Conservation (phyloP, 2,797 vertebrate genomes). For the Pantherophis alleghaniensis region DNA sequence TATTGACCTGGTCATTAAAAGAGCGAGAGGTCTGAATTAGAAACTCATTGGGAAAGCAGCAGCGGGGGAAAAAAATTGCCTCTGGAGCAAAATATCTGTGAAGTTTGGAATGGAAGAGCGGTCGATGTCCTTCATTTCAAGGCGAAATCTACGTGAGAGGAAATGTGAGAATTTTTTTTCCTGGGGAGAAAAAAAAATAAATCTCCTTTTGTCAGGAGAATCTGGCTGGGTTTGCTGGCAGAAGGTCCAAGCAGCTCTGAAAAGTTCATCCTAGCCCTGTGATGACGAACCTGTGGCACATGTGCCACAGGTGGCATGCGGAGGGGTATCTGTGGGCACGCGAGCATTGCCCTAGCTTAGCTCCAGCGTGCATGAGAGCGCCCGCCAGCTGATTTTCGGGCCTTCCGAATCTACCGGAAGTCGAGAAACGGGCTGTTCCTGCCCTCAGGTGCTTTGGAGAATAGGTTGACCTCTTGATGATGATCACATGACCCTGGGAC, state of each 20-base stretch:
- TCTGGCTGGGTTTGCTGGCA: neutral
- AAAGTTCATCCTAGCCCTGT: neutral
- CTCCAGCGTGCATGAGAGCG: too few relatives aligned
- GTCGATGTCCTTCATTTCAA: neutral
- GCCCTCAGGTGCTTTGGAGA: too few relatives aligned
- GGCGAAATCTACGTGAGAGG: neutral
- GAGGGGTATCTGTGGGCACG: too few relatives aligned
- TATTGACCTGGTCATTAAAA: neutral
- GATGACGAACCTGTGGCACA: rapidly evolving
- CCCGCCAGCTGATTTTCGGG: too few relatives aligned
- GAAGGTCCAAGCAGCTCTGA: neutral
- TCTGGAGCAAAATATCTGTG: neutral
- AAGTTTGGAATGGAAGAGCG: neutral
- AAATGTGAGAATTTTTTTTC: neutral
- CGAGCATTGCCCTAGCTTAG: too few relatives aligned
- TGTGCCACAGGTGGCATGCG: too few relatives aligned
- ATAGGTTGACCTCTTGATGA: too few relatives aligned
- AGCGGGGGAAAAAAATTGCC: rapidly evolving
- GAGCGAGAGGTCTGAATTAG: neutral
- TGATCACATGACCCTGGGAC: too few relatives aligned
- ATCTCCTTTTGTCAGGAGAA: neutral
- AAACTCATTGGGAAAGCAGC: neutral
- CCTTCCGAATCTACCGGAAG: too few relatives aligned
- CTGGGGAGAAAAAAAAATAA: neutral
- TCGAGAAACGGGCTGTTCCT: too few relatives aligned